Base-by-base conservation (phyloP, 2,797 vertebrate species). In the Sciaenops ocellatus region DNA sequence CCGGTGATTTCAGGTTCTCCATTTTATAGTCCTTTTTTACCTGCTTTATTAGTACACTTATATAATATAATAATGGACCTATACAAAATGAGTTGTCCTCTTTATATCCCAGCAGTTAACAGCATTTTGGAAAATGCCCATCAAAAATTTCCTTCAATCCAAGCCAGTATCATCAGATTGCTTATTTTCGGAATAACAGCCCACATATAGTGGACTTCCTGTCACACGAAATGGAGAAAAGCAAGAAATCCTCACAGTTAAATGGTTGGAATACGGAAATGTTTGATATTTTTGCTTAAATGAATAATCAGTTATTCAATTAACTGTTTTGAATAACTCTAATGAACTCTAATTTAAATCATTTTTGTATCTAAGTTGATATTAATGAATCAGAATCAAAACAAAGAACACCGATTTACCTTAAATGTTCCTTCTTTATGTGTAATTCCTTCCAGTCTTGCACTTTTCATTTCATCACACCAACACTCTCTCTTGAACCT, bases 391-490 rank as follows among this genome's bases (percentile, higher is more conserved):
- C 34, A 38, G 34, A 8, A 34, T 8, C 7, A 0, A n/a, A 38
- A 20, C 13, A 17, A 57, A 38, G 11, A 50, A 18, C 22, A 12
- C 26, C 34, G 26, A n/a, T 6, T 51, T 13, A 50, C 24, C 6
- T 50, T 48, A n/a, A 56, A 56, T n/a, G n/a, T 41, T 68, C 30
- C 18, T 24, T 75, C 38, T 56, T 26, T 59, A 55, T 48, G 18
- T 77, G 52, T 70, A 51, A 11, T 52, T 24, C 52, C 66, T 55
- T 38, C 13, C 41, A 73, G 48, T 54, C 44, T 62, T 73, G 47
- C 41, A 61, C 26, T 55, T 57, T 28, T 47, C 24, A 66, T 46
- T 46, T 68, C 18, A 38, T 63, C 38, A 48, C 52, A 22, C 52
- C 28, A 15, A 13, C 47, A 22, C 34, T 34, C 50, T 59, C 26